Conservation (phyloP, 1,140 invertebrate species). For the Magallana angulata region DNA sequence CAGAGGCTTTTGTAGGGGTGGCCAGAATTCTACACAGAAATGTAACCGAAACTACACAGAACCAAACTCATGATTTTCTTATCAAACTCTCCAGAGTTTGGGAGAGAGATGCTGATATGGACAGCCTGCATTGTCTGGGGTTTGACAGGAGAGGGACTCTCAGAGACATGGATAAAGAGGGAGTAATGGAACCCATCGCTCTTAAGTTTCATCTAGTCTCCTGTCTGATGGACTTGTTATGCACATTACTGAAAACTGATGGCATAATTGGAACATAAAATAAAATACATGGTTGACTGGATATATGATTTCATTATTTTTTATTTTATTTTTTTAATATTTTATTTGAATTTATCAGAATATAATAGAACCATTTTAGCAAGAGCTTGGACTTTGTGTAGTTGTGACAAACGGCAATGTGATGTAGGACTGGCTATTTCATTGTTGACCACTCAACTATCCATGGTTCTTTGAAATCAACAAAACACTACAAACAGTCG, state of each 20-base stretch:
- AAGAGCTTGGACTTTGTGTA: no score
- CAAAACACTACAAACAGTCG: no score
- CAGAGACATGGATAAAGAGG: conserved; percentile 18
- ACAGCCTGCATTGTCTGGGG: not conserved
- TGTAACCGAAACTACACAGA: conserved; percentile 19
- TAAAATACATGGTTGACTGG: not conserved
- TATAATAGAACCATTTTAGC: no score
- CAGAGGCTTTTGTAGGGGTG: conserved; percentile 11
- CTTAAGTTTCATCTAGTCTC: conserved; percentile 25
- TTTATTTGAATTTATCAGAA: no score
- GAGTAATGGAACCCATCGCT: not conserved
- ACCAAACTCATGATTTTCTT: conserved; percentile 10
- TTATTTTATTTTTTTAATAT: not conserved
- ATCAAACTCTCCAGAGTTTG: not conserved
- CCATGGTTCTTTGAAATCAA: no score
- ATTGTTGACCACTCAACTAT: no score
- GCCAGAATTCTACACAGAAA: conserved; percentile 38
- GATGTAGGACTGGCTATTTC: no score
- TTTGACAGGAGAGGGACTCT: conserved; percentile 18
- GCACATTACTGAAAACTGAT: conserved; percentile 40
- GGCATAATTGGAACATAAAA: conserved; percentile 35
- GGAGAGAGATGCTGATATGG: conserved; percentile 5
- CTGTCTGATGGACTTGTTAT: conserved; percentile 12
- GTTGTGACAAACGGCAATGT: no score
- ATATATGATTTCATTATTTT: not conserved